Evolutionary conservation across 2,113 vertebrate genomes (phyloP).

Genomic region (Accipiter cooperii): DNA sequence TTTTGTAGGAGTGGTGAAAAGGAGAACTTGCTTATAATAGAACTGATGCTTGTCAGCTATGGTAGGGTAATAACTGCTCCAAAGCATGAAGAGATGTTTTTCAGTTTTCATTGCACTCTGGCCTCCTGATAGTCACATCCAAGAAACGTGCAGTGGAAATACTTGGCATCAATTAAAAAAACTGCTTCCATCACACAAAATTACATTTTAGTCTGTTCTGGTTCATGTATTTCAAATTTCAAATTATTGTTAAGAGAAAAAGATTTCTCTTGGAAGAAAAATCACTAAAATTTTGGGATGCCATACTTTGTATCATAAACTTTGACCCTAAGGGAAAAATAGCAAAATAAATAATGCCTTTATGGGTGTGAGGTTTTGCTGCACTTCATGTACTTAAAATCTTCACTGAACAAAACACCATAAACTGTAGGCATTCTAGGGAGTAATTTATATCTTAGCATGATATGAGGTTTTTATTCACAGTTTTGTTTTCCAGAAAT

Average conservation of each 20-base stretch:
- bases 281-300: not conserved
- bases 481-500: not conserved
- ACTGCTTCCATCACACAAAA: not conserved
- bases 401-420: not conserved
- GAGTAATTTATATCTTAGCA: not conserved
- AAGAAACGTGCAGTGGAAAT: not conserved
- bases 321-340: not conserved
- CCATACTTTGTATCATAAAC: not conserved
- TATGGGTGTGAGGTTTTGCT: not conserved
- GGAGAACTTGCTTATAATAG: not conserved
- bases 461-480: not conserved
- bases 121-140: not conserved
- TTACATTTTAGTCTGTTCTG: not conserved
- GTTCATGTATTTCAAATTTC: not conserved
- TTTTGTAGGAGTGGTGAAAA: not conserved
- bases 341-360: not conserved
- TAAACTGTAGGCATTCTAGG: not conserved
- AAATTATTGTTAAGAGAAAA: not conserved
- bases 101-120: not conserved
- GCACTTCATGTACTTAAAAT: not conserved
- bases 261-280: not conserved
- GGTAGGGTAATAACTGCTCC: not conserved
- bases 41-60: not conserved
- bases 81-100: not conserved
- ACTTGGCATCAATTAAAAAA: not conserved